Conservation (phyloP, 2,888 invertebrate genomes). For the Miltochrista miniata region DNA sequence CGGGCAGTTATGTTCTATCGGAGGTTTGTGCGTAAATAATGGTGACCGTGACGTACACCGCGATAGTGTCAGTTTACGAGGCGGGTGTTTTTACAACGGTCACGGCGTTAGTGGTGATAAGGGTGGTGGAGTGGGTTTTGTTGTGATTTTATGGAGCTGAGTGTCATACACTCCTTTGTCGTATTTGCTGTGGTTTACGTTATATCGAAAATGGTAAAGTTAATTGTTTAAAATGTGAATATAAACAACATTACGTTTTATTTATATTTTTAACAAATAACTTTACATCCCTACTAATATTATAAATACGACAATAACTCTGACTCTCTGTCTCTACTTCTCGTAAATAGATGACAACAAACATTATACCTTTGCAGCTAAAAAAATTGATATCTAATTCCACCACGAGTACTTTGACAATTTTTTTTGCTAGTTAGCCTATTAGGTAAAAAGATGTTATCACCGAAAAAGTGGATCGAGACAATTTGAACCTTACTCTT, state of each 20-base stretch:
- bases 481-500: slow-evolving; percentile 42
- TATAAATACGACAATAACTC: too few relatives aligned
- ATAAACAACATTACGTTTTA: too few relatives aligned
- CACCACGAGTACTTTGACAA: slow-evolving; percentile 21
- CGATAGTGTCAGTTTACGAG: slow-evolving; percentile 8
- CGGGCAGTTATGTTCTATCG: slow-evolving; percentile 16
- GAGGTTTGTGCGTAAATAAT: slow-evolving; percentile 6
- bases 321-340: too few relatives aligned
- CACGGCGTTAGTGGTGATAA: slow-evolving; percentile 7
- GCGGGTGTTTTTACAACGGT: slow-evolving; percentile 2
- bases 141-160: slow-evolving; percentile 1
- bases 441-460: slow-evolving; percentile 38
- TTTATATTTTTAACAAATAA: too few relatives aligned
- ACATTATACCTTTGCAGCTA: neutral
- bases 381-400: slow-evolving; percentile 9
- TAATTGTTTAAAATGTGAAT: too few relatives aligned
- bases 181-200: neutral
- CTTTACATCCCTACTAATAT: too few relatives aligned
- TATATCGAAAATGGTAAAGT: neutral
- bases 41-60: slow-evolving; percentile 3
- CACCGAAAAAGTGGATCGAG: slow-evolving; percentile 35
- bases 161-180: neutral
- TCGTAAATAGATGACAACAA: too few relatives aligned
- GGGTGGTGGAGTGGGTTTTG: neutral
- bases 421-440: slow-evolving; percentile 15